Evolutionary conservation across 2,113 vertebrate species (phyloP).

Genomic region (Pluvialis apricaria): DNA sequence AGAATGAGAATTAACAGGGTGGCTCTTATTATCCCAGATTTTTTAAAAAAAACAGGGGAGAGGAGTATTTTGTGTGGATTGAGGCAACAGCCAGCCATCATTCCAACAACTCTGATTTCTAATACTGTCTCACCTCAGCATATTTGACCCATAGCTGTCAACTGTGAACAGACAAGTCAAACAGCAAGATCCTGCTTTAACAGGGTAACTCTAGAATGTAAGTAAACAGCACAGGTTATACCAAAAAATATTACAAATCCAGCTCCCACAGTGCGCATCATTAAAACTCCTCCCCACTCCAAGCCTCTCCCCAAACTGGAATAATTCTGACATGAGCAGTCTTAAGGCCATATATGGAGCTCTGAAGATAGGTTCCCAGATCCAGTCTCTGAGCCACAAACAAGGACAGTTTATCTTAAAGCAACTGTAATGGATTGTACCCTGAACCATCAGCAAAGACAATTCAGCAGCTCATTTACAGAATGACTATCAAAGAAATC

Average conservation of each 20-base stretch:
- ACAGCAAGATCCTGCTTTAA: neutral
- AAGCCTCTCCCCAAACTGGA: neutral
- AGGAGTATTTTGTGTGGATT: neutral
- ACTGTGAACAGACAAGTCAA: neutral
- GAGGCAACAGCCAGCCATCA: neutral
- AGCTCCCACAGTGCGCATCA: neutral
- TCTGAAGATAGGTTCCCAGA: neutral
- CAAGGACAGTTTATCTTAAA: neutral
- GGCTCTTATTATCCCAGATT: neutral
- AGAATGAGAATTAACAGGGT: neutral
- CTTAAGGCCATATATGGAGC: constrained; percentile 24
- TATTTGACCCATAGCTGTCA: neutral
- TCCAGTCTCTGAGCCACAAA: neutral
- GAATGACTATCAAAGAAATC: neutral
- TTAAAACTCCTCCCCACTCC: neutral
- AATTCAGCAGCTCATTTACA: neutral
- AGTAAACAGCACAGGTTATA: neutral
- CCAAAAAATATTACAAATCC: neutral
- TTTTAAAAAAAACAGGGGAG: neutral
- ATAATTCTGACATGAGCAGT: neutral
- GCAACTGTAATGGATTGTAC: neutral
- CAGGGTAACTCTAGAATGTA: neutral
- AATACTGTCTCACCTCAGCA: neutral
- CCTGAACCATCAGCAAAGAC: neutral
- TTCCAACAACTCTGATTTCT: neutral